Conservation (phyloP, 2,797 vertebrate species). For the Hippoglossus hippoglossus region DNA sequence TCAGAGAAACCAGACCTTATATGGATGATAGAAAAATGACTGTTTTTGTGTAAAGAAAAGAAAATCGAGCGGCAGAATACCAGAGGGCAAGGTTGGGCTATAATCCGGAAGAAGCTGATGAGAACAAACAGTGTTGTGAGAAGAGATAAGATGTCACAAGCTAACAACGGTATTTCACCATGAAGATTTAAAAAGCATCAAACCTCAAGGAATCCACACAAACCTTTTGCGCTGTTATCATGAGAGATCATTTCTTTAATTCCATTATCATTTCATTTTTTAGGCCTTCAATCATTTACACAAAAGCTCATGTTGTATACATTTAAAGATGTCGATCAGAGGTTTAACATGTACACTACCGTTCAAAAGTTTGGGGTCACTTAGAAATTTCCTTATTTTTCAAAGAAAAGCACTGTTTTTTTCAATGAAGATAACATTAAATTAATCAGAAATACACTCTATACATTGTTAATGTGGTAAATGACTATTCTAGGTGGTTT, state of each 20-base stretch:
- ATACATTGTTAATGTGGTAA: too few species aligned
- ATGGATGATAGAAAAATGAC: conserved; percentile 42
- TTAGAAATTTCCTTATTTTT: too few species aligned
- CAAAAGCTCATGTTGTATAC: not conserved
- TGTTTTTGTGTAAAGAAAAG: conserved; percentile 48
- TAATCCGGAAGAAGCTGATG: conserved; percentile 49
- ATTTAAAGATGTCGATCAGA: too few species aligned
- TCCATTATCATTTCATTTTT: not conserved
- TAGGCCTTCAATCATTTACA: not conserved
- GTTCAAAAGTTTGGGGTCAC: too few species aligned
- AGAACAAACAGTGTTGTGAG: conserved; percentile 34
- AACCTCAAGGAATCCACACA: not conserved
- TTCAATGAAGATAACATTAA: too few species aligned
- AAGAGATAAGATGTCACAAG: conserved; percentile 51
- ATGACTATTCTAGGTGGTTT: too few species aligned
- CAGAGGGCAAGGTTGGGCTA: not conserved
- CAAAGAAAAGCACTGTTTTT: too few species aligned
- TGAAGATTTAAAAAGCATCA: not conserved
- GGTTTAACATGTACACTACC: too few species aligned
- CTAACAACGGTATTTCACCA: conserved; percentile 7
- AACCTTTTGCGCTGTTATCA: not conserved
- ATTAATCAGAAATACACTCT: too few species aligned
- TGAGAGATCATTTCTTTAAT: not conserved
- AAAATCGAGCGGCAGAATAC: conserved; percentile 48
- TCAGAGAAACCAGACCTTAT: conserved; percentile 46